These are phyloP conservation scores for Microcebus griseorufus DNA, from an alignment of 2,113 vertebrate species.

Conservation along the genomic window DNA sequence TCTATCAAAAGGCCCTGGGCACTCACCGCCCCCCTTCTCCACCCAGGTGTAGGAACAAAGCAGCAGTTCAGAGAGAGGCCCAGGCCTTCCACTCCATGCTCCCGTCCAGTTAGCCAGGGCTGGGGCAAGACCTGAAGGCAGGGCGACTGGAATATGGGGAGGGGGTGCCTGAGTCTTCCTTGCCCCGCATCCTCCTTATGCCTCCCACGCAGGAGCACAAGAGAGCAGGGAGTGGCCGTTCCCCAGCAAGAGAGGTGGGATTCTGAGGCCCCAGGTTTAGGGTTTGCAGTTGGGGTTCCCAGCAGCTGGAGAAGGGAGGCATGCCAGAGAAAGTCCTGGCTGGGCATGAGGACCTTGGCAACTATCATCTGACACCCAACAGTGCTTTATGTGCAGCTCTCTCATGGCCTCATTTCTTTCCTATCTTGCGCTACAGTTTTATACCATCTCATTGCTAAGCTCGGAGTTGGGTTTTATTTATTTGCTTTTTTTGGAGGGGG, in stretches of 20 bases:
- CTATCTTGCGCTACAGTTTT: background rate
- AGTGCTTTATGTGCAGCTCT: background rate
- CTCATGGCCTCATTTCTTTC: background rate
- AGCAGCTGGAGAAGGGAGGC: background rate
- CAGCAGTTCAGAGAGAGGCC: background rate
- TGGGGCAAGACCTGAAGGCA: rapidly evolving
- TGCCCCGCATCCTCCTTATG: background rate
- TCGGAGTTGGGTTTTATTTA: background rate
- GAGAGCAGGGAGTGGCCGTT: background rate
- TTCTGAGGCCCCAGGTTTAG: background rate
- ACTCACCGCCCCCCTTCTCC: background rate
- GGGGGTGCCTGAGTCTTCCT: background rate
- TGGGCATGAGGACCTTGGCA: background rate
- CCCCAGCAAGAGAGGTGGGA: background rate
- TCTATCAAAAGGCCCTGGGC: background rate
- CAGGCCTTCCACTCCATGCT: too few relatives aligned
- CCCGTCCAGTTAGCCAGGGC: background rate
- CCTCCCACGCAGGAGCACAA: background rate
- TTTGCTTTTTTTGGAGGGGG: background rate
- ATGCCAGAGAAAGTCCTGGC: background rate
- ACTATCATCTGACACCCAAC: background rate
- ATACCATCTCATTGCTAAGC: background rate
- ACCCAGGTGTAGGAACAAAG: background rate
- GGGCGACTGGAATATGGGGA: background rate
- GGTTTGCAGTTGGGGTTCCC: background rate